Evolutionary conservation across 2,797 vertebrate species (phyloP), one percentile per base, ranked within the genome.

Genomic region (Enteromius unitaeniatus): DNA sequence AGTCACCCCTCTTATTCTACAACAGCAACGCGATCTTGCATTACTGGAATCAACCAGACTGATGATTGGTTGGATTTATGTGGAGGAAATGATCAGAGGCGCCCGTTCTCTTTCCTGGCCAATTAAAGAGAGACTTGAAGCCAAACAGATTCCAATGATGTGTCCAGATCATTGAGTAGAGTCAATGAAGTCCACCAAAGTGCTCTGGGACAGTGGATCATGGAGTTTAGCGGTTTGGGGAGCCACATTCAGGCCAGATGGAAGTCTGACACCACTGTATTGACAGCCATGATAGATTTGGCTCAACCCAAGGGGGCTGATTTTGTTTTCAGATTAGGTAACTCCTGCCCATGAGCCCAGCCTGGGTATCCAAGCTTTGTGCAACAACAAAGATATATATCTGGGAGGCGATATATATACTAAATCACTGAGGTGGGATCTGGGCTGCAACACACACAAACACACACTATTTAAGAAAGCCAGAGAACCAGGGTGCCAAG

Each of bases 121-220:
- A 83, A 83, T 68, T 51, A 83, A 76, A 75, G 19, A 6, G 17
- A 42, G 49, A 13, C 81, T 83, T 17, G 11, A 68, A 62, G 72
- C 81, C 81, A 83, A 77, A 83, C 81, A 82, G 81, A 75, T 75
- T 82, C 81, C 70, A 75, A 75, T 82, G 45, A 75, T 42, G 62
- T 13, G 34, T 82, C 72, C 62, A 68, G 81, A 42, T 83, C 49
- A 58, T 65, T 64, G 73, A 68, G 60, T 37, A 64, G 31, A 82
- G 58, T 74, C n/a, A 75, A 74, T 82, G 68, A 73, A 81, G 79
- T 81, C 68, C 69, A 81, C 45, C 58, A 9, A 47, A 82, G 70
- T 45, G 55, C 37, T 81, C 51, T 60, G 79, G 23, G 55, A 64
- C 31, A 47, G 72, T 67, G 73, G 17, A 77, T 83, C 49, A 68